These are phyloP conservation scores for Notechis scutatus DNA, from an alignment of 2,113 vertebrate species.

Conservation along the genomic window DNA sequence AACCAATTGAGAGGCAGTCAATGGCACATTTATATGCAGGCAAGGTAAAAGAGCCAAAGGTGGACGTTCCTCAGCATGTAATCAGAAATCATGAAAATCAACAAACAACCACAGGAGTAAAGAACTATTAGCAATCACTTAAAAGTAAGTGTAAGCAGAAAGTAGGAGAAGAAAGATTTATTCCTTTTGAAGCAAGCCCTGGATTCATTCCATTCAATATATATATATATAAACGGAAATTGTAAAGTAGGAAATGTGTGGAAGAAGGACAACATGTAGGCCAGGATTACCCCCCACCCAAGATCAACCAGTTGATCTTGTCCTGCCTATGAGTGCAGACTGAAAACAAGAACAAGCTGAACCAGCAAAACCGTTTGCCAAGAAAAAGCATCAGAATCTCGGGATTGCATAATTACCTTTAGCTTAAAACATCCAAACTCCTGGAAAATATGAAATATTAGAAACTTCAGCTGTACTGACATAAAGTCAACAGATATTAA, in stretches of 20 bases:
- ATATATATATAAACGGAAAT: not conserved
- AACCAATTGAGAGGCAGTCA: not conserved
- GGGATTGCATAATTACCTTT: conserved; percentile 6
- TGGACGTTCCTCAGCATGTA: not conserved
- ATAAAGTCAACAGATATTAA: not conserved
- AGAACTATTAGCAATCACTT: not conserved
- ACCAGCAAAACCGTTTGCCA: conserved; percentile 37
- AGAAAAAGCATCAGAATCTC: conserved; percentile 22
- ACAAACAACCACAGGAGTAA: not conserved
- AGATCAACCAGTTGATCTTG: not conserved
- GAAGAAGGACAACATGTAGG: not conserved
- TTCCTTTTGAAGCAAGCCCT: not conserved
- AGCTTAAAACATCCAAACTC: conserved; percentile 19
- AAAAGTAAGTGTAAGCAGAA: not conserved
- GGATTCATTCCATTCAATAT: not conserved
- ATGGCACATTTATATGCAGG: not conserved
- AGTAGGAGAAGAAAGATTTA: not conserved
- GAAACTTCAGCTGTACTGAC: not conserved
- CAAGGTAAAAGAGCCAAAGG: not conserved
- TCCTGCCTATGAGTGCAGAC: not conserved
- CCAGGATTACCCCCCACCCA: not conserved
- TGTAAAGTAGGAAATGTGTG: not conserved
- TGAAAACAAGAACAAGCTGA: conserved; percentile 18
- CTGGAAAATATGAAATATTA: conserved; percentile 39
- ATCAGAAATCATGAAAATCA: not conserved